These are phyloP conservation scores for Garra rufa DNA, from an alignment of 2,113 vertebrate species.

Conservation along the genomic window DNA sequence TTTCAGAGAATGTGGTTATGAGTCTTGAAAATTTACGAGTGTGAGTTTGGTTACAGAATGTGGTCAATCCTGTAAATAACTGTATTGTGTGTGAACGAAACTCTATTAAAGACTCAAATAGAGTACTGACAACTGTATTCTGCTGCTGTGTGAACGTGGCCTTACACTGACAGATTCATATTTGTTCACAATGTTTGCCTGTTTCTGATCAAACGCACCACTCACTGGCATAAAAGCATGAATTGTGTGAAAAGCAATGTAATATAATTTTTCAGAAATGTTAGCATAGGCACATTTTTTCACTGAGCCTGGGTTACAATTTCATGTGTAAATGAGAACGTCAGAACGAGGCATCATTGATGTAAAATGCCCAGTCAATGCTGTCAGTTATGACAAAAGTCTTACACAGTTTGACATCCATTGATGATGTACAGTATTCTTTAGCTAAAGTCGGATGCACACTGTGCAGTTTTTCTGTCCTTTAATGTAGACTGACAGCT, in stretches of 20 bases:
- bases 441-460: neutral
- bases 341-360: neutral
- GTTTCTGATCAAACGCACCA: too few relatives aligned
- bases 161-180: too few relatives aligned
- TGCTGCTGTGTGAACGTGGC: too few relatives aligned
- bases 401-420: neutral
- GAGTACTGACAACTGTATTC: too few relatives aligned
- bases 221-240: too few relatives aligned
- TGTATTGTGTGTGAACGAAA: too few relatives aligned
- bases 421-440: neutral
- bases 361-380: neutral
- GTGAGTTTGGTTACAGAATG: too few relatives aligned
- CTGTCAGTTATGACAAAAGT: neutral
- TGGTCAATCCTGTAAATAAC: too few relatives aligned
- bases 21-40: too few relatives aligned
- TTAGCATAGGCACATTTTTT: neutral
- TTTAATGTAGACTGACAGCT: constrained; percentile 1
- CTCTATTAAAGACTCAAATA: too few relatives aligned
- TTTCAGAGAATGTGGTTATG: too few relatives aligned
- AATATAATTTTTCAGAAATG: neutral
- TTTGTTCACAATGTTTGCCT: too few relatives aligned
- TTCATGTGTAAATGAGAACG: neutral
- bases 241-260: neutral
- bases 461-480: neutral
- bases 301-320: neutral